Conservation (phyloP, 2,888 invertebrate genomes). For the Catonia carolina region DNA sequence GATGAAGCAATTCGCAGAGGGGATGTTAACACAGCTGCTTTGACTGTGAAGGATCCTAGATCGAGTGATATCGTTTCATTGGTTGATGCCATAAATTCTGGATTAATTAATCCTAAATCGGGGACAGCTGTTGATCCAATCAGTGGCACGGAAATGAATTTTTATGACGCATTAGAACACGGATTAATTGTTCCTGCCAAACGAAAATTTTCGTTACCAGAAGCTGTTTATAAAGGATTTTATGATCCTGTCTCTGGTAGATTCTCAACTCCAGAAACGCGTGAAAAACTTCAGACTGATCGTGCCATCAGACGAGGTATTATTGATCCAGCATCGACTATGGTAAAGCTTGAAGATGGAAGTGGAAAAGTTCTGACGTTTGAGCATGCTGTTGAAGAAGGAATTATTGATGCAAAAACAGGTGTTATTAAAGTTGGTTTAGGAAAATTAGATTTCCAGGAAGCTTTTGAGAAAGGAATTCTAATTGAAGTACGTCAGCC, state of each 20-base stretch:
- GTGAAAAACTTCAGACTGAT: conserved; percentile 71
- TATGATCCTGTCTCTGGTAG: conserved; percentile 80
- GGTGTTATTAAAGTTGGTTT: conserved; percentile 60
- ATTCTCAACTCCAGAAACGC: conserved; percentile 71
- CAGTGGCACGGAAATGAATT: conserved; percentile 63
- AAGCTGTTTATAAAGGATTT: conserved; percentile 86
- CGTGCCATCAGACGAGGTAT: conserved; percentile 78
- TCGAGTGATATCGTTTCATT: conserved; percentile 74
- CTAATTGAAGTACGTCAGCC: conserved; percentile 76
- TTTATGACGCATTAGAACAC: conserved; percentile 77
- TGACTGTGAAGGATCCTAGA: conserved; percentile 72
- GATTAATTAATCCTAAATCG: conserved; percentile 68
- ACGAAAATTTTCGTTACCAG: conserved; percentile 74
- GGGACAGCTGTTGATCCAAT: conserved; percentile 74
- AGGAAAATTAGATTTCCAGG: conserved; percentile 63
- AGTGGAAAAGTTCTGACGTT: conserved; percentile 73
- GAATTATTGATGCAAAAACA: conserved; percentile 65
- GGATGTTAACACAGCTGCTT: conserved; percentile 66
- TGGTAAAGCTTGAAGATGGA: conserved; percentile 61
- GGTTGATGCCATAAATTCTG: conserved; percentile 67
- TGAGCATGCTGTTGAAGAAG: conserved; percentile 70
- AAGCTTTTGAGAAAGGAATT: conserved; percentile 77
- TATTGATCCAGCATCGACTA: conserved; percentile 77
- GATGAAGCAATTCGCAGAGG: conserved; percentile 67
- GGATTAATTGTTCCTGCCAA: conserved; percentile 76